These are phyloP conservation scores for Drosophila subsilvestris DNA, from an alignment of 2,888 invertebrate species.

Conservation along the genomic window DNA sequence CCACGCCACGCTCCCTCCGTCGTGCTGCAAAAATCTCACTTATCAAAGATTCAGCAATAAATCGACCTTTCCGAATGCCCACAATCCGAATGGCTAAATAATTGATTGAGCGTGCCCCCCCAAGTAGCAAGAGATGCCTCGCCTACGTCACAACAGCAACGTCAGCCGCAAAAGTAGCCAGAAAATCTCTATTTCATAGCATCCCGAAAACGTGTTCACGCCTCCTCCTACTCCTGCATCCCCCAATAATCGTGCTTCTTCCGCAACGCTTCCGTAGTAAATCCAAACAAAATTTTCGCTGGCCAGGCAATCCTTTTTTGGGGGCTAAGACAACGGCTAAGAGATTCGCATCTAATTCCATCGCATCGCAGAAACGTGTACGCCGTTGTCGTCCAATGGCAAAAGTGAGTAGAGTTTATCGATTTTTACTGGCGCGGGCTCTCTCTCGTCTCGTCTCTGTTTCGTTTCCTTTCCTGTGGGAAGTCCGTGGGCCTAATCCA, in stretches of 20 bases:
- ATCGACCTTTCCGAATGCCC: constrained; percentile 32
- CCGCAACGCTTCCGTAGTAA: constrained; percentile 1
- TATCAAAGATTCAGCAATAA: constrained; percentile 22
- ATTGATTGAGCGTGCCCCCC: constrained; percentile 38
- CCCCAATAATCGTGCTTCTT: neutral
- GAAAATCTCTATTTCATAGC: constrained; percentile 60
- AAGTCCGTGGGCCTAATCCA: constrained; percentile 41
- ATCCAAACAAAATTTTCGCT: constrained; percentile 5
- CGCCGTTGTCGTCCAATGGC: constrained; percentile 51
- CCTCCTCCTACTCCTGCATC: neutral
- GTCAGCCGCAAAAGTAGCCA: constrained; percentile 15
- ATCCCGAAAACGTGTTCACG: constrained; percentile 32
- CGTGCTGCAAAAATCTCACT: constrained; percentile 19
- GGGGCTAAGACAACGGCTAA: constrained; percentile 1
- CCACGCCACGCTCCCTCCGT: constrained; percentile 25
- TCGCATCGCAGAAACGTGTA: constrained; percentile 35
- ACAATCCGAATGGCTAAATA: constrained; percentile 54
- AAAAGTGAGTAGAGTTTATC: constrained; percentile 70
- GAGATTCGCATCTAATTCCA: constrained; percentile 11
- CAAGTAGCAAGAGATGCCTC: constrained; percentile 52
- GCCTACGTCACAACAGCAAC: constrained; percentile 47
- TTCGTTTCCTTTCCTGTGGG: constrained; percentile 6
- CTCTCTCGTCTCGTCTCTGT: too few species aligned
- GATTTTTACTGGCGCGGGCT: constrained; percentile 63
- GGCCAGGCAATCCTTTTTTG: constrained; percentile 11